Conservation (phyloP, 2,888 invertebrate species). For the Acleris emargana region DNA sequence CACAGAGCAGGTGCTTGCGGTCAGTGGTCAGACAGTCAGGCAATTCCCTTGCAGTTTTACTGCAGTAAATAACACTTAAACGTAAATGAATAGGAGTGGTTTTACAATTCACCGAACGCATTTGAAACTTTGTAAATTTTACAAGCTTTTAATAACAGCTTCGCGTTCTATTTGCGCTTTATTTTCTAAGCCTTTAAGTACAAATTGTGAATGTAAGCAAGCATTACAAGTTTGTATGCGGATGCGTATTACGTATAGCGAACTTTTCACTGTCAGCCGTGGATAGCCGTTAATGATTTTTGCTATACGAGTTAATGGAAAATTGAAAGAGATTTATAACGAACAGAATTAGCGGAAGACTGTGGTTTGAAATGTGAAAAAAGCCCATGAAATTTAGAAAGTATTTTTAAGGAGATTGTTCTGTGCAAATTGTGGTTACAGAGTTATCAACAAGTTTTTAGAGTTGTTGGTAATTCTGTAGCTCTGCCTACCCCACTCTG, state of each 20-base stretch:
- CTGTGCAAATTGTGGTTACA: too few relatives aligned
- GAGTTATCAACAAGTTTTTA: too few relatives aligned
- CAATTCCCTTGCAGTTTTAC: slow-evolving; percentile 30
- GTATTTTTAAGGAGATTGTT: too few relatives aligned
- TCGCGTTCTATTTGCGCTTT: slow-evolving; percentile 46
- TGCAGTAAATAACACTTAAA: slow-evolving; percentile 34
- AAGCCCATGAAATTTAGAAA: too few relatives aligned
- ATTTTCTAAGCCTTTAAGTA: slow-evolving; percentile 45
- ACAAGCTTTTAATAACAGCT: slow-evolving; percentile 47
- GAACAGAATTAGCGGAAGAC: slow-evolving; percentile 22
- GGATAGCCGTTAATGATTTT: slow-evolving; percentile 48
- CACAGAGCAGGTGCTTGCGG: slow-evolving; percentile 65
- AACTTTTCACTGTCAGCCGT: slow-evolving; percentile 49
- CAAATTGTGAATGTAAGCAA: slow-evolving; percentile 36
- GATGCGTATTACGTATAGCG: slow-evolving; percentile 46
- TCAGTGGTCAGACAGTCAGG: slow-evolving; percentile 55
- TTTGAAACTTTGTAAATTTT: slow-evolving; percentile 9
- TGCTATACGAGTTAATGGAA: slow-evolving; percentile 41
- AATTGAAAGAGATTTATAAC: slow-evolving; percentile 7
- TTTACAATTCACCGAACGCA: slow-evolving; percentile 40
- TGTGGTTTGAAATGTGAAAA: not conserved
- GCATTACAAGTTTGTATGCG: not conserved
- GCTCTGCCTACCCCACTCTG: too few relatives aligned
- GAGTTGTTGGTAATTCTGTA: too few relatives aligned
- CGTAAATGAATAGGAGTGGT: slow-evolving; percentile 19